Evolutionary conservation across 2,797 vertebrate genomes (phyloP).

Genomic region (Cuculus canorus): DNA sequence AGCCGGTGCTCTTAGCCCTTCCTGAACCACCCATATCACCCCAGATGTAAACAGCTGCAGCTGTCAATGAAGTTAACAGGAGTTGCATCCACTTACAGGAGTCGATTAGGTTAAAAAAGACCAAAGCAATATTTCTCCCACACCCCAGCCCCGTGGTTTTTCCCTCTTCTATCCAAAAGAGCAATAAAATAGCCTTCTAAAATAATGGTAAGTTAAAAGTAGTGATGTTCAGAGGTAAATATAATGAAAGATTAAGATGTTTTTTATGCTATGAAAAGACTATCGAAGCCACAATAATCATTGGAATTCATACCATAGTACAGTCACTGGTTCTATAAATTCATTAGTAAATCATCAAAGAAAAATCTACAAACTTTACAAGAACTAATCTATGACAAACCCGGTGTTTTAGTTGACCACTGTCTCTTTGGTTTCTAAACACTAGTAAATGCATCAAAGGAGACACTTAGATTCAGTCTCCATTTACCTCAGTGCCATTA

Average conservation of each 20-base stretch:
- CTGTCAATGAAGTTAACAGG: neutral
- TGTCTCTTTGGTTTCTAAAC: neutral
- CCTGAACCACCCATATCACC: neutral
- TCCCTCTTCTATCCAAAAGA: neutral
- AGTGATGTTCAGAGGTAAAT: neutral
- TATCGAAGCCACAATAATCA: neutral
- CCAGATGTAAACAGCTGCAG: neutral
- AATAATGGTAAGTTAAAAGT: neutral
- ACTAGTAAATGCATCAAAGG: neutral
- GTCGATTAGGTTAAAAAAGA: neutral
- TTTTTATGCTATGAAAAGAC: neutral
- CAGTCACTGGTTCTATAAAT: neutral
- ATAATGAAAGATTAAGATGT: neutral
- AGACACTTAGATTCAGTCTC: neutral
- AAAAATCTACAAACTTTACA: neutral
- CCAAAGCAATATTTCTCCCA: neutral
- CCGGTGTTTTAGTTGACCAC: neutral
- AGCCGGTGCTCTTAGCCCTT: neutral
- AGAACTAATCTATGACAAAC: neutral
- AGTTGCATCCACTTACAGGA: neutral
- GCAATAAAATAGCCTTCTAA: neutral
- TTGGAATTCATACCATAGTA: neutral
- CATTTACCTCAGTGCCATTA: neutral
- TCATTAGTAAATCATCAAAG: conserved; percentile 9
- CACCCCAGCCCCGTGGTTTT: neutral